Conservation (phyloP, 2,113 vertebrate species). For the Ctenomys sociabilis region DNA sequence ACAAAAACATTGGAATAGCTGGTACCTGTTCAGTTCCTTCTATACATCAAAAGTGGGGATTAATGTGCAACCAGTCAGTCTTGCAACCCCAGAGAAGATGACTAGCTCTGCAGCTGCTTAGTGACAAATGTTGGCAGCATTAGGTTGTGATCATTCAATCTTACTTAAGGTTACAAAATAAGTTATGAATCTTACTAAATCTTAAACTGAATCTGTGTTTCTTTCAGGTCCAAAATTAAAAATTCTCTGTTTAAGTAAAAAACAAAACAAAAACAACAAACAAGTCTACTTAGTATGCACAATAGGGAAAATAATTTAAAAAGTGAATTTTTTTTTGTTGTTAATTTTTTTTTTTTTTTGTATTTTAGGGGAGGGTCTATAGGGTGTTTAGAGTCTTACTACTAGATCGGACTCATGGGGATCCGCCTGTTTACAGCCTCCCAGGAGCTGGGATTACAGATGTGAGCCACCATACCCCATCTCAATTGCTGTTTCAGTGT, state of each 20-base stretch:
- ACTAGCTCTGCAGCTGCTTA: neutral
- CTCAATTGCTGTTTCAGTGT: too few species aligned
- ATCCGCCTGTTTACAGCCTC: too few species aligned
- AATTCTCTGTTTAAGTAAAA: conserved; percentile 50
- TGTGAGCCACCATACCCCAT: too few species aligned
- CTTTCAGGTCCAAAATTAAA: conserved; percentile 20
- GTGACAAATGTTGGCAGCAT: neutral
- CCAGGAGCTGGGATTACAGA: too few species aligned
- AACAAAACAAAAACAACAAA: too few species aligned
- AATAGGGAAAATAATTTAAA: conserved; percentile 61
- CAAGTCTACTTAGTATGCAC: conserved; percentile 5
- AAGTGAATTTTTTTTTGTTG: neutral
- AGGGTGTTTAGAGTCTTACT: too few species aligned
- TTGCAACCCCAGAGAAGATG: neutral
- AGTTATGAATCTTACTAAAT: conserved; percentile 44
- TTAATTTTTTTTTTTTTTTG: too few species aligned
- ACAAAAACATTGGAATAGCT: conserved; percentile 22
- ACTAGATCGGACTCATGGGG: too few species aligned
- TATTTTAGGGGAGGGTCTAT: too few species aligned
- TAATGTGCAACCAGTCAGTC: conserved; percentile 7
- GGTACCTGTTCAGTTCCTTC: conserved; percentile 37
- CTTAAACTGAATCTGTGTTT: conserved; percentile 37
- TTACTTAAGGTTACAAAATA: conserved; percentile 27
- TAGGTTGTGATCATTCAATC: conserved; percentile 7
- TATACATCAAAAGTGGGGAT: neutral